phyloP scores from a whole-genome alignment of 1,140 invertebrate species.

The Thalassaphorura encarpata region DNA sequence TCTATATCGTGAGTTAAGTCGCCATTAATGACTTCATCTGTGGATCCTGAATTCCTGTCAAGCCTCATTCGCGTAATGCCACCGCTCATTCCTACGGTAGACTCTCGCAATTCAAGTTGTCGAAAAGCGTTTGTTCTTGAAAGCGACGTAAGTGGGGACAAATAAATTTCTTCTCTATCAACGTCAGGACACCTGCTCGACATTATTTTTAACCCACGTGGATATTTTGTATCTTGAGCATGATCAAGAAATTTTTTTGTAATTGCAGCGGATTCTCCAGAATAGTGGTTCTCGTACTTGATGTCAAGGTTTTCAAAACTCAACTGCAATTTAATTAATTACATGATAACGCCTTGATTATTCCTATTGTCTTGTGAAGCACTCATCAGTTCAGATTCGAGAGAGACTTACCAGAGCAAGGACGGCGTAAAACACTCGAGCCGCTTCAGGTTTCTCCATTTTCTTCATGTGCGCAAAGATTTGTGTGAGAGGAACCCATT shows the following conservation, averaged over 20 bases:
- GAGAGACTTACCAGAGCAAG: conserved; percentile 22
- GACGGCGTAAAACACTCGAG: conserved; percentile 22
- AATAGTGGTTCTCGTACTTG: conserved; percentile 25
- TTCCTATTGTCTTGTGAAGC: too few species aligned
- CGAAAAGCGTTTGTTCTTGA: conserved; percentile 14
- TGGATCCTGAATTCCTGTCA: too few species aligned
- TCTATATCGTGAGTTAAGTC: too few species aligned
- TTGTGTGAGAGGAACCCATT: conserved; percentile 19
- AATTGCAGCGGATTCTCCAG: conserved; percentile 18
- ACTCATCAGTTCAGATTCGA: too few species aligned
- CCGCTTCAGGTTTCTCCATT: conserved; percentile 15
- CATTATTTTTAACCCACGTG: conserved; percentile 18
- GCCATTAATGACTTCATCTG: too few species aligned
- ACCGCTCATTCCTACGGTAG: too few species aligned
- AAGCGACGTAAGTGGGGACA: conserved; percentile 14
- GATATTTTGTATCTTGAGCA: conserved; percentile 17
- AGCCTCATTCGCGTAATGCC: too few species aligned
- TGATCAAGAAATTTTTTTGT: conserved; percentile 8
- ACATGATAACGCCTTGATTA: too few species aligned
- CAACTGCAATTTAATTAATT: conserved; percentile 18
- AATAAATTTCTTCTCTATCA: conserved; percentile 21
- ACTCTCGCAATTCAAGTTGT: too few species aligned
- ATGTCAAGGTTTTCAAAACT: conserved; percentile 25
- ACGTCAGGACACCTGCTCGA: conserved; percentile 26
- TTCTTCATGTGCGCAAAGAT: conserved; percentile 26